These are phyloP conservation scores for Xyliphius kryptos DNA, from an alignment of 2,113 vertebrate genomes.

Conservation along the genomic window DNA sequence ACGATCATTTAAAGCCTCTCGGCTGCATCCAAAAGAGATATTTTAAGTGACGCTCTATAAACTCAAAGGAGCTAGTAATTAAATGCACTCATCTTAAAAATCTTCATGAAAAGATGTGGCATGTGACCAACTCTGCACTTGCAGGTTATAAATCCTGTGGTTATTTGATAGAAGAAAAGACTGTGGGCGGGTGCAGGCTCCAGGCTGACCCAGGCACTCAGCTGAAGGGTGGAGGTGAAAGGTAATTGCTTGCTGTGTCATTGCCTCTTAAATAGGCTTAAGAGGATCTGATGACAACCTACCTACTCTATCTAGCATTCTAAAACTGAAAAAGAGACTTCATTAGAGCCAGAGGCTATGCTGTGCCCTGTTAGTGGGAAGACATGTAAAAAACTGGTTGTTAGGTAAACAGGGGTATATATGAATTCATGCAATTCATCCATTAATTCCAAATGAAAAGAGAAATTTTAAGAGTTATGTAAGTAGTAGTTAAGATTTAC, in stretches of 20 bases:
- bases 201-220: slow-evolving; percentile 47
- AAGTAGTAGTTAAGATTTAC: neutral
- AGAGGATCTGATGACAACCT: slow-evolving; percentile 48
- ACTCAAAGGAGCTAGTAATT: slow-evolving; percentile 69
- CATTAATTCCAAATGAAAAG: neutral
- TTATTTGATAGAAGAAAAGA: slow-evolving; percentile 21
- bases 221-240: slow-evolving; percentile 42
- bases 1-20: slow-evolving; percentile 65
- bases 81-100: slow-evolving; percentile 46
- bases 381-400: slow-evolving; percentile 28
- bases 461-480: neutral
- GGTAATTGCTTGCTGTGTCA: slow-evolving; percentile 45
- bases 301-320: slow-evolving; percentile 47
- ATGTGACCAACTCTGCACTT: slow-evolving; percentile 48
- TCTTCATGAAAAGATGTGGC: slow-evolving; percentile 48
- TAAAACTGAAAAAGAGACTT: slow-evolving; percentile 47
- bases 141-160: slow-evolving; percentile 51
- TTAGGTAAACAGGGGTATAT: slow-evolving; percentile 31
- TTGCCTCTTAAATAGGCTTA: slow-evolving; percentile 24
- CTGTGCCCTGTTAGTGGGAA: slow-evolving; percentile 12
- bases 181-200: slow-evolving; percentile 38
- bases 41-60: slow-evolving; percentile 62
- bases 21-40: slow-evolving; percentile 58
- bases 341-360: neutral
- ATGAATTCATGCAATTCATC: slow-evolving; percentile 9